Percentiles rank a stretch among this genome's conserved stretches.
phyloP scores from a whole-genome alignment of 1,140 invertebrate species.

The Drosophila setifemur region DNA sequence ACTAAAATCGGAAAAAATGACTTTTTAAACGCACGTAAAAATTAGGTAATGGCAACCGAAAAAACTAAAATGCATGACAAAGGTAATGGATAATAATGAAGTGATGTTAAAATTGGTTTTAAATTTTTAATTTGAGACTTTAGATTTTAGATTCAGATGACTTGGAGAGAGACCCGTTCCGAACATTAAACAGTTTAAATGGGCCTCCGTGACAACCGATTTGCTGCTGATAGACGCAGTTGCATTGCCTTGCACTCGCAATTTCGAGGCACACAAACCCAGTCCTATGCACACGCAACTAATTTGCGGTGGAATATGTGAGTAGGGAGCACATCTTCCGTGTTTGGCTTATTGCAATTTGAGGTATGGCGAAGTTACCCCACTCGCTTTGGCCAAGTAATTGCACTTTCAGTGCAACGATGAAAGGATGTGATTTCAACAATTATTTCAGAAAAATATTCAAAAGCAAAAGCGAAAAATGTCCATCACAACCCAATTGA shows the following conservation, averaged over 20 bases:
- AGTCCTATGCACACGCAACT: constrained; percentile 33
- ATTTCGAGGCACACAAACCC: constrained; percentile 42
- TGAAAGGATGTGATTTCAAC: too few relatives aligned
- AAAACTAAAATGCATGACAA: constrained; percentile 15
- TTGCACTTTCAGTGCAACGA: constrained; percentile 32
- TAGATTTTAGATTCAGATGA: constrained; percentile 30
- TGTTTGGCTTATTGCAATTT: constrained; percentile 29
- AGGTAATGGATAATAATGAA: constrained; percentile 3
- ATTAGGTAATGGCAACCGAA: not conserved
- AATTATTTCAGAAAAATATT: constrained; percentile 6
- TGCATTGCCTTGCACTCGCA: constrained; percentile 21
- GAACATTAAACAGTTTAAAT: constrained; percentile 51
- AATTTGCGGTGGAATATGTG: constrained; percentile 3
- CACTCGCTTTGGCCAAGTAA: constrained; percentile 38
- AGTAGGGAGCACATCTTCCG: constrained; percentile 23
- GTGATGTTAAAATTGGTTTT: constrained; percentile 6
- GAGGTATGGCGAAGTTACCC: constrained; percentile 24
- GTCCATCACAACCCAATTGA: not conserved
- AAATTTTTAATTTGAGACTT: constrained; percentile 18
- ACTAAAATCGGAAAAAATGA: not conserved
- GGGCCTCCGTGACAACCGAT: constrained; percentile 38
- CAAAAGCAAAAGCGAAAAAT: not conserved
- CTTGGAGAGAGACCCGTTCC: constrained; percentile 38
- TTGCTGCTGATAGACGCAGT: constrained; percentile 7
- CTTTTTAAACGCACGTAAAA: not conserved